Evolutionary conservation across 1,140 invertebrate species (phyloP), one percentile per base, ranked within the genome.

Genomic region (Diorhabda sublineata): DNA sequence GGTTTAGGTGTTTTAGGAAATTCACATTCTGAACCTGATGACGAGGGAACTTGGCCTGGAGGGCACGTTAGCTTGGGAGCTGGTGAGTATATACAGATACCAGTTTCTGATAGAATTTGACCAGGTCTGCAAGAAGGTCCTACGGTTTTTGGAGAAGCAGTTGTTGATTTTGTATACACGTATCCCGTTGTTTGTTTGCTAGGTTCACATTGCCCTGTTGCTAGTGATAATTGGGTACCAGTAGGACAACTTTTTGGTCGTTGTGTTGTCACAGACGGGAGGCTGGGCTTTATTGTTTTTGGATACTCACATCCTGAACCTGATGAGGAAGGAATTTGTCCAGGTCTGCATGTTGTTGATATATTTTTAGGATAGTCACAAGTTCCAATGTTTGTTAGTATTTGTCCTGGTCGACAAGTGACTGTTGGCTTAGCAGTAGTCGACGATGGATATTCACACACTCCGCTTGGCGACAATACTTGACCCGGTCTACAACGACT

Each of bases 271-370:
- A 26, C 26, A 26, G 26, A 26, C 0, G 26, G 26, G 26, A 26
- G 26, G 26, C 26, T 26, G 26, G 43, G 11, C 11, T 7, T 8
- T 6, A 8, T n/a, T 11, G 41, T 60, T 11, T 60, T 5, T 7
- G 61, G 61, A 11, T 63, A 63, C 44, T 63, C 61, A 45, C 61
- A 63, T 43, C 61, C 61, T 11, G 44, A 63, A n/a, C 61, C 61
- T 45, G 61, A 63, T 45, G 61, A 45, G 3, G 61, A 63, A 45
- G 45, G 61, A 63, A 63, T 26, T 45, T 63, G 42, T 63, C 61
- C 61, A n/a, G 61, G 26, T 26, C 26, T 26, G 26, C 26, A 26
- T 26, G 1, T 26, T 26, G 26, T 26, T 26, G 26, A 26, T 26
- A 26, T 26, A 26, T 26, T 26, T 26, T 26, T 26, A 44, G 61